phyloP scores from a whole-genome alignment of 2,797 vertebrate species.

The Sebastes vulpes region DNA sequence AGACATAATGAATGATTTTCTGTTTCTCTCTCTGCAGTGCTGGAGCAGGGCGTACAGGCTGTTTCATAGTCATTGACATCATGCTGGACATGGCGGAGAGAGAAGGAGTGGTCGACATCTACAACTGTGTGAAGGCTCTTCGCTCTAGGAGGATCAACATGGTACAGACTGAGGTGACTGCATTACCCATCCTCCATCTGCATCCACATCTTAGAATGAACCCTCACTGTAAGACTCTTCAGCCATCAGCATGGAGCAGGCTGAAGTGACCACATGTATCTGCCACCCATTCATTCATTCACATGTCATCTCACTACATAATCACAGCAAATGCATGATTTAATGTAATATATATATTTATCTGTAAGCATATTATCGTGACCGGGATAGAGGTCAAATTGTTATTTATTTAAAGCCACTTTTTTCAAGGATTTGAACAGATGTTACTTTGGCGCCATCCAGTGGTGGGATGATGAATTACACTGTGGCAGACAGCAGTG shows the following conservation, averaged over 20 bases:
- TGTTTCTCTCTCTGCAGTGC: constrained; percentile 84
- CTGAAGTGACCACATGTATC: constrained; percentile 49
- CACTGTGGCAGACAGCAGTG: neutral
- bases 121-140: constrained; percentile 98
- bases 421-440: neutral
- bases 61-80: constrained; percentile 99
- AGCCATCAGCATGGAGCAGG: constrained; percentile 43
- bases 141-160: constrained; percentile 98
- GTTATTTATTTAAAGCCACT: neutral
- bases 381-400: neutral
- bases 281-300: constrained; percentile 25
- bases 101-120: constrained; percentile 99
- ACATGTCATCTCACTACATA: constrained; percentile 14
- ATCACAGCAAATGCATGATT: neutral
- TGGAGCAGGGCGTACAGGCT: constrained; percentile 96
- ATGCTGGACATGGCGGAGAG: constrained; percentile 99
- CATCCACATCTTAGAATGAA: constrained; percentile 66
- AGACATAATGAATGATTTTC: neutral
- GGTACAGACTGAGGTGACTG: constrained; percentile 92
- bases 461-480: neutral
- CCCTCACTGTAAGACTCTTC: constrained; percentile 6
- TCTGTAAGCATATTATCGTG: neutral
- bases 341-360: neutral
- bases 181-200: constrained; percentile 83
- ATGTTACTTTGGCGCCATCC: neutral